phyloP scores from a whole-genome alignment of 2,113 vertebrate species.

The Seriola aureovittata region DNA sequence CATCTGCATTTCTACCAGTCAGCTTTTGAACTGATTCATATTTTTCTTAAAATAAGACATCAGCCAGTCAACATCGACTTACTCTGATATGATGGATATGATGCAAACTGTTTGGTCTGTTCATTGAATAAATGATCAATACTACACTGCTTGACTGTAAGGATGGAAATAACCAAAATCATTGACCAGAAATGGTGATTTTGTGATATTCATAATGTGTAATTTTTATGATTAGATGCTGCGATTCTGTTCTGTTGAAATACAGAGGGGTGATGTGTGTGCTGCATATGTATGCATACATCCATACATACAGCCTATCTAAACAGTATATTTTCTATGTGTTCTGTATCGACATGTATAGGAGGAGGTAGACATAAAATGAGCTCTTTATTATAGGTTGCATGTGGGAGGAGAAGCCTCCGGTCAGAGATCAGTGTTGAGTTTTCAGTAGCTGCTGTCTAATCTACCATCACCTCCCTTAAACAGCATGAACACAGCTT shows the following conservation, averaged over 20 bases:
- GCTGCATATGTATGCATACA: neutral
- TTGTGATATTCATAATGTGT: neutral
- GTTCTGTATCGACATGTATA: neutral
- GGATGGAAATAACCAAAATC: neutral
- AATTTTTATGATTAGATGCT: neutral
- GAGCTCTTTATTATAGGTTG: slow-evolving; percentile 47
- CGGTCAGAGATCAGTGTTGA: slow-evolving; percentile 43
- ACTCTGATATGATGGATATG: neutral
- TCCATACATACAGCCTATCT: neutral
- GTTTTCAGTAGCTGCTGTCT: slow-evolving; percentile 49
- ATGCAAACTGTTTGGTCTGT: neutral
- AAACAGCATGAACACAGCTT: slow-evolving; percentile 41
- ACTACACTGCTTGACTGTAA: slow-evolving; percentile 1
- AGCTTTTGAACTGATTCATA: neutral
- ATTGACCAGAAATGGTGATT: neutral
- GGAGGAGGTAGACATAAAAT: slow-evolving; percentile 31
- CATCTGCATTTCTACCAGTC: neutral
- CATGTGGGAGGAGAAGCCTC: slow-evolving; percentile 50
- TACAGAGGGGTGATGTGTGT: neutral
- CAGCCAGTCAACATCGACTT: neutral
- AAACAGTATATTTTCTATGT: neutral
- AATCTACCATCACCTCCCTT: slow-evolving; percentile 65
- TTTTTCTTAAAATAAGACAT: neutral
- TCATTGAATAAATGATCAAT: slow-evolving; percentile 15
- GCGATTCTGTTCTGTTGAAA: neutral